phyloP scores from a whole-genome alignment of 2,113 vertebrate species.

The Myotis yumanensis region DNA sequence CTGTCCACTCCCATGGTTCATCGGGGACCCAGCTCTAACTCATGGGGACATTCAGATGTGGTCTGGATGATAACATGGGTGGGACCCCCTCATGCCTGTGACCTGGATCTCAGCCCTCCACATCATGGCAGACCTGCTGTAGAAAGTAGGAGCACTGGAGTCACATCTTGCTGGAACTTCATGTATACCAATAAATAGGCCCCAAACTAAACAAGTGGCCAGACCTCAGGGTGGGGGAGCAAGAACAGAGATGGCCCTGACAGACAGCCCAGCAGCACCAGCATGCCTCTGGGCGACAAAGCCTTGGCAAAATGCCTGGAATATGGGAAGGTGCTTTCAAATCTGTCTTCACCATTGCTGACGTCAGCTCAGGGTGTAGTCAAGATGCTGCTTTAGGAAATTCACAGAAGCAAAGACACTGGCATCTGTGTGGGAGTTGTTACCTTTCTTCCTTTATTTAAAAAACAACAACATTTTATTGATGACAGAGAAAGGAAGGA shows the following conservation, averaged over 20 bases:
- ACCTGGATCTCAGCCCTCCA: constrained; percentile 97
- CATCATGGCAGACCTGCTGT: constrained; percentile 95
- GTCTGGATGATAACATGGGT: constrained; percentile 86
- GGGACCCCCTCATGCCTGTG: constrained; percentile 93
- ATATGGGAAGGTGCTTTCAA: constrained; percentile 87
- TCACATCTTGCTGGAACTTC: constrained; percentile 95
- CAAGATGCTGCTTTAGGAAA: constrained; percentile 92
- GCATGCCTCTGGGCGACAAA: constrained; percentile 86
- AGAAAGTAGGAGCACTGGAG: constrained; percentile 96
- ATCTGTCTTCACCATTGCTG: constrained; percentile 77
- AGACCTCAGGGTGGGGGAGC: constrained; percentile 75
- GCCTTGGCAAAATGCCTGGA: constrained; percentile 93
- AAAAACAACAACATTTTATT: too few species aligned
- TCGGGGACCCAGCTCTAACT: constrained; percentile 66
- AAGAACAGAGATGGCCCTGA: constrained; percentile 86
- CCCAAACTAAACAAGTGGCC: constrained; percentile 79
- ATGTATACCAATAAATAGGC: constrained; percentile 88
- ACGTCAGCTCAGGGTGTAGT: constrained; percentile 91
- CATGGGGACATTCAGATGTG: constrained; percentile 82
- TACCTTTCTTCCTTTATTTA: neutral
- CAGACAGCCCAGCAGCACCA: constrained; percentile 79
- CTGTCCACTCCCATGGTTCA: constrained; percentile 85
- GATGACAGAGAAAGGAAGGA: too few species aligned
- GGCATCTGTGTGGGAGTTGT: neutral
- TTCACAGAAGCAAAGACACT: neutral